Base-by-base conservation (phyloP, 2,113 vertebrate genomes). In the Redunca redunca region DNA sequence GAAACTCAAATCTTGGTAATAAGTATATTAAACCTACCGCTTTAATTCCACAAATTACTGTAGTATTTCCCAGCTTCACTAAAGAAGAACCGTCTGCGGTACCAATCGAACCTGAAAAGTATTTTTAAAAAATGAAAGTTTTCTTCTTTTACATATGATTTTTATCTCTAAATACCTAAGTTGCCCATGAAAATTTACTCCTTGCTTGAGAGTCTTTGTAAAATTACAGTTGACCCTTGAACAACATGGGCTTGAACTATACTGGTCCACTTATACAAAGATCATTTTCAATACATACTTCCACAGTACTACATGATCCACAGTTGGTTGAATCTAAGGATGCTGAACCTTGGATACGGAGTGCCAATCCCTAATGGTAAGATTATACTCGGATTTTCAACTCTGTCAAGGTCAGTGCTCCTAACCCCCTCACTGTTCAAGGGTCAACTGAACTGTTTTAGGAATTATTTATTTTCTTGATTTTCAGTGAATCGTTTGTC, bases 11-110 rank as follows among this genome's bases (percentile, higher is more conserved):
- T 36, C 8, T 84, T 78, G 67, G 13, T 6, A 91, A 67, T 60
- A 95, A 67, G 92, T 55, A 93, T 74, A 95, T 10, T 53, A 96
- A 88, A 97, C 98, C 90, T 99, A 99, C 99, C 97, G 99, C 99
- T 99, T 99, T 99, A 89, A 99, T 98, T 64, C 99, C 99, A 98
- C 99, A 99, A 85, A 99, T 99, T 74, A 99, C 99, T 0, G 99
- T 99, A 5, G 99, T 99, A 98, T 99, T 99, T 97, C 99, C 99
- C 74, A 99, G 96, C 98, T 99, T 99, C 94, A 99, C 99, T 98
- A 99, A 98, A 30, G 99, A 99, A 50, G 99, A 99, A 82, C 99
- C 99, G 93, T 99, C 99, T 19, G 99, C 99, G 28, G 99, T 99
- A 78, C 99, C 99, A 98, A 99, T 99, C n/a, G 99, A 99, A 94